These are phyloP conservation scores for Molossus molossus DNA, from an alignment of 2,797 vertebrate species.

Conservation along the genomic window DNA sequence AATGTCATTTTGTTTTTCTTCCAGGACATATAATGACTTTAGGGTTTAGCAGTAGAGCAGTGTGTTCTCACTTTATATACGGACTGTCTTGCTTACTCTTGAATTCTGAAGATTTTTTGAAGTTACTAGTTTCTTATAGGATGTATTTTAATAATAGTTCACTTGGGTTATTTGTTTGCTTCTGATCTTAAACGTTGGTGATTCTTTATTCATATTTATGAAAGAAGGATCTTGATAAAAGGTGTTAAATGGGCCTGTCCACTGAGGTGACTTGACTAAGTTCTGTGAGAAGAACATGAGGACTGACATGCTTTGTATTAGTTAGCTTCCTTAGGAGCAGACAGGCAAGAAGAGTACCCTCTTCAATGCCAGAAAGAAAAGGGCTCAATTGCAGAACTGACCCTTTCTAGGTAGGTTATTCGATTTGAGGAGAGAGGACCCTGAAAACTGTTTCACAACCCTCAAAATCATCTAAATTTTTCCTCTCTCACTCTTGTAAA, in stretches of 20 bases:
- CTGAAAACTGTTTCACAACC: neutral
- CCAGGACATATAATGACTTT: neutral
- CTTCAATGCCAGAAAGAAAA: neutral
- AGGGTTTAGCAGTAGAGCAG: neutral
- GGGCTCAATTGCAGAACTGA: neutral
- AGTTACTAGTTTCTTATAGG: neutral
- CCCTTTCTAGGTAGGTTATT: neutral
- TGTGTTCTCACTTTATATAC: neutral
- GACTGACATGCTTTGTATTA: neutral
- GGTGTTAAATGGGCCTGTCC: neutral
- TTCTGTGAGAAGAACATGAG: neutral
- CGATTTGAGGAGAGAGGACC: neutral
- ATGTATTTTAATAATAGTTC: neutral
- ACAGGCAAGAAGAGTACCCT: neutral
- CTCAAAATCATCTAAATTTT: neutral
- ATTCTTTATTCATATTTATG: conserved; percentile 13
- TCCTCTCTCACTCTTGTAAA: neutral
- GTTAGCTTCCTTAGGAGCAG: neutral
- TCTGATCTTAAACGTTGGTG: conserved; percentile 20
- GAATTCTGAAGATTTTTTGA: neutral
- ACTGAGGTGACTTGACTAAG: neutral
- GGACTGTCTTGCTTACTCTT: neutral
- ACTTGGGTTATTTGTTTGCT: neutral
- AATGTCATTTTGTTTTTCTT: neutral
- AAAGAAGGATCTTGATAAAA: conserved; percentile 20